These are phyloP conservation scores for Galleria mellonella DNA, from an alignment of 1,140 invertebrate species.

Conservation along the genomic window DNA sequence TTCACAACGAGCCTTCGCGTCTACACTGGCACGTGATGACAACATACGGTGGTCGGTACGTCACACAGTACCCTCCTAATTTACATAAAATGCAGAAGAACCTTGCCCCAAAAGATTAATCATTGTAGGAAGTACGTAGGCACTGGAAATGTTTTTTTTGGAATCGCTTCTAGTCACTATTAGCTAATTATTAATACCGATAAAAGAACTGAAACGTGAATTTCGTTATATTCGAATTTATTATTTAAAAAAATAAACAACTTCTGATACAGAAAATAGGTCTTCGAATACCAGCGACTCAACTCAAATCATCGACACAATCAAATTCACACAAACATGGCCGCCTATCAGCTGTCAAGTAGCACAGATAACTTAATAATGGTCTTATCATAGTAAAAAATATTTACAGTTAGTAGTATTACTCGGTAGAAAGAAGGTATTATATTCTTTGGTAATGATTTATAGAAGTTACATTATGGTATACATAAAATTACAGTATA, in stretches of 20 bases:
- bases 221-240: background rate
- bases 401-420: too few species aligned
- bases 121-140: slow-evolving; percentile 66
- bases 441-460: too few species aligned
- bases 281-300: slow-evolving; percentile 1
- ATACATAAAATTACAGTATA: too few species aligned
- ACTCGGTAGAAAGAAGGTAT: too few species aligned
- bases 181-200: background rate
- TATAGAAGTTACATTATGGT: too few species aligned
- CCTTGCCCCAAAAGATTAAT: slow-evolving; percentile 67
- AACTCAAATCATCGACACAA: slow-evolving; percentile 21
- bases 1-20: slow-evolving; percentile 29
- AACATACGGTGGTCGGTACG: slow-evolving; percentile 48
- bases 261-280: background rate
- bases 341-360: slow-evolving; percentile 47
- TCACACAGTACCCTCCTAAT: slow-evolving; percentile 57
- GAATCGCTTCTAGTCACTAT: slow-evolving; percentile 32
- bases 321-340: slow-evolving; percentile 57
- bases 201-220: too few species aligned
- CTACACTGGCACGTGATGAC: slow-evolving; percentile 44
- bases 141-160: slow-evolving; percentile 54
- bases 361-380: background rate
- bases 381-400: too few species aligned
- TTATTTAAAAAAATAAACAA: background rate
- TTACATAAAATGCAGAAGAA: slow-evolving; percentile 63